These are phyloP conservation scores for Eupsilia transversa DNA, from an alignment of 2,888 invertebrate genomes.

Conservation along the genomic window DNA sequence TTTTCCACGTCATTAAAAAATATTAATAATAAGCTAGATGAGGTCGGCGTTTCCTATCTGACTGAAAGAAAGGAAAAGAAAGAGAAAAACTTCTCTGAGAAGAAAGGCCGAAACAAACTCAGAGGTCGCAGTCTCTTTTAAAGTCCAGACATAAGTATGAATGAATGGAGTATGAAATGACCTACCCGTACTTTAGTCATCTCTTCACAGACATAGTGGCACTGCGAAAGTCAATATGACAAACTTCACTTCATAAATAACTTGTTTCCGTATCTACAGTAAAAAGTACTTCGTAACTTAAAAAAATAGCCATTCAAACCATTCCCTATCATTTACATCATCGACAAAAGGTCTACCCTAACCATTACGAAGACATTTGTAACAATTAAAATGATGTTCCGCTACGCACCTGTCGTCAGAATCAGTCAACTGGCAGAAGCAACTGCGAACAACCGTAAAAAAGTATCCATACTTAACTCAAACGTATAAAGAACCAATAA, in stretches of 20 bases:
- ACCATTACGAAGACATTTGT: conserved; percentile 57
- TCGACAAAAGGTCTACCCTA: conserved; percentile 32
- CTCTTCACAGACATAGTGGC: not conserved
- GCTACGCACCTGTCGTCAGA: conserved; percentile 71
- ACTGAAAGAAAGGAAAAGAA: too few relatives aligned
- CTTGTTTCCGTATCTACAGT: too few relatives aligned
- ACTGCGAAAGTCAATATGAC: not conserved
- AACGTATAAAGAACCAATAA: conserved; percentile 24
- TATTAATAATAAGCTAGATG: too few relatives aligned
- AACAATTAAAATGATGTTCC: conserved; percentile 67
- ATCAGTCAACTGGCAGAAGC: conserved; percentile 63
- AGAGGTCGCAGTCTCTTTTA: too few relatives aligned
- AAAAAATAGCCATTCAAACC: not conserved
- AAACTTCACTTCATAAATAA: not conserved
- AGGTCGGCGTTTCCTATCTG: too few relatives aligned
- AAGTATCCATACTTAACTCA: conserved; percentile 50
- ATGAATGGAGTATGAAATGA: not conserved
- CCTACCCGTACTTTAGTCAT: not conserved
- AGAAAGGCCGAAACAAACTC: too few relatives aligned
- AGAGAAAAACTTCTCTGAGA: too few relatives aligned
- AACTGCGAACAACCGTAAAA: conserved; percentile 64
- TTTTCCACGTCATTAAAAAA: too few relatives aligned
- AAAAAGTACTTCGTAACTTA: not conserved
- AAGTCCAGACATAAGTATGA: too few relatives aligned
- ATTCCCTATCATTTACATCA: conserved; percentile 20